Evolutionary conservation across 1,140 invertebrate species (phyloP), one percentile per base, ranked within the genome.

Genomic region (Drosophila triauraria): DNA sequence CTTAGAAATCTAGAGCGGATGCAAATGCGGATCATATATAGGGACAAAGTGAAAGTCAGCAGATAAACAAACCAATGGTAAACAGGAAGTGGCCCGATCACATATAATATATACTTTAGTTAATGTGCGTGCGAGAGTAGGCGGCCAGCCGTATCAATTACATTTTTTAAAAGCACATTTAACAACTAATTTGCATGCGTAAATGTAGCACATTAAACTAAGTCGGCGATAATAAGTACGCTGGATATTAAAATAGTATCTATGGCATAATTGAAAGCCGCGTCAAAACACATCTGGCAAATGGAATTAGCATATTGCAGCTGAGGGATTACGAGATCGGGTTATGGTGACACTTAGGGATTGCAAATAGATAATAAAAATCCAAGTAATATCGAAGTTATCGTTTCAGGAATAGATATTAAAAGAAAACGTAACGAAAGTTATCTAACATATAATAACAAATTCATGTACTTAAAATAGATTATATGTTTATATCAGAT

Each of bases 241-340:
- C 30, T 54, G 17, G 32, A 38, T 57, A 60, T 77, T 25, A 61
- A 13, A 30, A 25, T 30, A 56, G 42, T 35, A 35, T 64, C 58
- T 64, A 54, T 57, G 70, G 50, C 59, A 67, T 75, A 80, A 75
- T 80, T 79, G 75, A 76, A 83, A 80, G 82, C 59, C 62, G 35
- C 57, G 60, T 77, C 62, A 71, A 88, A 84, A 84, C 85, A 84
- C 84, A 88, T 88, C 84, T 88, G 84, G 84, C 78, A 42, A 64
- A 70, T 58, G 62, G 38, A 48, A 81, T 82, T 85, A 50, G 61
- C 80, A 83, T 79, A 75, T 76, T 69, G 80, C 80, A 87, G 68
- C 80, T 88, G 77, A 35, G 64, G 68, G 46, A 67, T 69, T 54
- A 47, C 77, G 51, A 59, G 67, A 43, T 48, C 67, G 35, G 42